Base-by-base conservation (phyloP, 1,140 invertebrate species). In the Formica selysi region DNA sequence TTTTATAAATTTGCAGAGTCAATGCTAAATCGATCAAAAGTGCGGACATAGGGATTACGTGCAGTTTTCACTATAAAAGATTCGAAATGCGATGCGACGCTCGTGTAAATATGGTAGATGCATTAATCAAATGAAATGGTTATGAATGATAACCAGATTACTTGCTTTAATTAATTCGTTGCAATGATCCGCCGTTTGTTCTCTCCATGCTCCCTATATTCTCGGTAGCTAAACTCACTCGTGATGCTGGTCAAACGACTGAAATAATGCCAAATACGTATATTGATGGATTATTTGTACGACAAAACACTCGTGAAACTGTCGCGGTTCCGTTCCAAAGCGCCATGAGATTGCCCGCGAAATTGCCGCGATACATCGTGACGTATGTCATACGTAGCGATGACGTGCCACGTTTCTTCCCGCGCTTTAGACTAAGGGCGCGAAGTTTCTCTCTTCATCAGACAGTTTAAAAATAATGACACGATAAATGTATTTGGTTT, bases 141-240 rank as follows among this genome's bases (percentile, higher is more conserved):
- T 32, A 32, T 32, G 32, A 32, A 32, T 22, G 13, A 13, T 8
- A 38, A 62, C 0, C 0, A 38, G 11, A 41, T 38, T 7, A 29
- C 36, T 76, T 76, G 2, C 73, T 29, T 76, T 16, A 38, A 62
- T 76, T 32, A 64, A 64, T n/a, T 41, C 26, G 22, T 61, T 13
- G 36, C 8, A 10, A 62, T 10, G 13, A 8, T 41, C 57, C 16
- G 5, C 26, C 8, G 16, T 26, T 61, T 4, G 32, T 22, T n/a
- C 13, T 41, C 79, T 81, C 16, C 16, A 22, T 29, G 4, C 7
- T 41, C 26, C 13, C 8, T 11, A 8, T 7, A 26, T 44, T 16
- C 57, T 32, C 16, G 10, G 22, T 22, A 13, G 19, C 6, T 29
- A 0, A 6, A 6, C 11, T 8, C n/a, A 26, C 6, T 26, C 36